Percentiles rank a stretch among this genome's conserved stretches.
Conservation (phyloP, 2,888 invertebrate species). For the Tridacna gigas region DNA sequence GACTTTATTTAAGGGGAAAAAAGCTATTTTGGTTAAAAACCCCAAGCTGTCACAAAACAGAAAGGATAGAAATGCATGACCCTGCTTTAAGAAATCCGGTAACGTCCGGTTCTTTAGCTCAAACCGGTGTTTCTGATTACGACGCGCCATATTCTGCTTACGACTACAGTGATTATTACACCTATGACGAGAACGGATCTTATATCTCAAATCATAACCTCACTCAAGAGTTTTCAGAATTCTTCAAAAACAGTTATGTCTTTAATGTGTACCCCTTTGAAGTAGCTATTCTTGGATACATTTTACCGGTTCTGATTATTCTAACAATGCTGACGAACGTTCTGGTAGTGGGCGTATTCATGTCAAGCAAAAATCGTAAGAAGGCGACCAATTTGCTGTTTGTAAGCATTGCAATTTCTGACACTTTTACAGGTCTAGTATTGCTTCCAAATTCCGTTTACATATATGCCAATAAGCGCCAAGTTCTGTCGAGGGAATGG, state of each 20-base stretch:
- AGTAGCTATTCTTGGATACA: constrained; percentile 33
- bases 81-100: too few species aligned
- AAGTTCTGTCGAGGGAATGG: constrained; percentile 7
- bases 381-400: constrained; percentile 51
- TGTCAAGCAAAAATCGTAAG: constrained; percentile 31
- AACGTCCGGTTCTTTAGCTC: too few species aligned
- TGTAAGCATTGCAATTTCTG: constrained; percentile 54
- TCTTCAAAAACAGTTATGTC: constrained; percentile 20
- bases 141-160: not conserved
- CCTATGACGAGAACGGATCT: not conserved
- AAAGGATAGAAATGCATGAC: too few species aligned
- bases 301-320: constrained; percentile 39
- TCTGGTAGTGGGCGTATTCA: constrained; percentile 43
- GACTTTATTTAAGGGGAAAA: not conserved
- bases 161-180: not conserved
- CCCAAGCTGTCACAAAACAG: too few species aligned
- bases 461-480: constrained; percentile 34
- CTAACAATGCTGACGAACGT: constrained; percentile 45
- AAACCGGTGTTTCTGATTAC: not conserved
- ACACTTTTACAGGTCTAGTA: constrained; percentile 46
- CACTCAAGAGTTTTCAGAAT: not conserved
- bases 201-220: not conserved
- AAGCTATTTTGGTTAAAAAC: too few species aligned
- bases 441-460: constrained; percentile 52
- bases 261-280: constrained; percentile 46